Evolutionary conservation across 2,888 invertebrate genomes (phyloP), one percentile per base, ranked within the genome.

Genomic region (Cyclophora albipunctata): DNA sequence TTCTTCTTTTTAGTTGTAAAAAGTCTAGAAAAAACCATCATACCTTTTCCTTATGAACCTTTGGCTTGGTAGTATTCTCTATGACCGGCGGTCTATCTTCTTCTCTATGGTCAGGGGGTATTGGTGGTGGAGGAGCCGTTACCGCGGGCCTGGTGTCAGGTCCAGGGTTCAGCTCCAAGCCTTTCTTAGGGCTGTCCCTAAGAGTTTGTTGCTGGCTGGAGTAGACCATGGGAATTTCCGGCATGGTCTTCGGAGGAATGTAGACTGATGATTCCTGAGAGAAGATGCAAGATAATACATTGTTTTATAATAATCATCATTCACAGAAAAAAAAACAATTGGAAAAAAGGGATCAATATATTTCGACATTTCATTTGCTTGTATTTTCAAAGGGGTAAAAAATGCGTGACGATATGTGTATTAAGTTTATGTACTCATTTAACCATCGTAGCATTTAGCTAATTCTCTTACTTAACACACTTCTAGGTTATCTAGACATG

Each of bases 161-260:
- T 42, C 61, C 62, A 45, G 50, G 52, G 41, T 59, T 54, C 55
- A 73, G 57, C 53, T 73, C 77, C 61, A 75, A 74, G 6, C 81
- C 82, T 62, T 86, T 86, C 71, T 85, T 86, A 57, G 81, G 81
- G 53, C 75, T 71, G 68, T 85, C 86, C 7, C 81, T 75, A 41
- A 83, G 70, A 46, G 80, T 73, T 58, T 74, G 76, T 60, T 72
- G 79, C 64, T 71, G 76, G 49, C 72, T 69, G 50, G 73, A 67
- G 66, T 81, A 81, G 55, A 69, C 64, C 55, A 73, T 66, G 46
- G 79, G 75, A 53, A 82, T 64, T 64, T 84, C 84, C 3, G 84
- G 84, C 84, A 83, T 84, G 54, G 84, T 78, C 63, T 79, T 78
- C 37, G 71, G 63, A 3, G 75, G 71, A 51, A 73, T 60, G 65